These are phyloP conservation scores for Macrotrachela quadricornifera DNA, from an alignment of 1,140 invertebrate genomes.

Conservation along the genomic window DNA sequence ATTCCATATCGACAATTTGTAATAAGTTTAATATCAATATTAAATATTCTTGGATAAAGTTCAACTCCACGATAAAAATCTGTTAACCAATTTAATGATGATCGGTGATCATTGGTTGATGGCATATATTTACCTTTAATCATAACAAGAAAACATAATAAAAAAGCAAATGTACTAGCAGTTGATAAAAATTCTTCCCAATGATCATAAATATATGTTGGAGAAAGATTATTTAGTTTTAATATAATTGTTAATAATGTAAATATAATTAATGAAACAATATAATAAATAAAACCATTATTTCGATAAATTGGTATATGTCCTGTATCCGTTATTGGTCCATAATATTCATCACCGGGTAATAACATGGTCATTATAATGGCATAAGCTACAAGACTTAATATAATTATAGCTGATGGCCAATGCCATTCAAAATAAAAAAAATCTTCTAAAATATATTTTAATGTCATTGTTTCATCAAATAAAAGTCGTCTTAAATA, in stretches of 20 bases:
- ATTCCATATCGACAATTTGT: constrained; percentile 37
- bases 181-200: constrained; percentile 30
- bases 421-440: too few relatives aligned
- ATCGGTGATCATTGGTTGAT: constrained; percentile 18
- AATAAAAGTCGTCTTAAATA: too few relatives aligned
- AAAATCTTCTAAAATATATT: too few relatives aligned
- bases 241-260: constrained; percentile 16
- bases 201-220: constrained; percentile 16
- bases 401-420: too few relatives aligned
- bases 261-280: constrained; percentile 26
- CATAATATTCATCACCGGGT: constrained; percentile 29
- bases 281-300: constrained; percentile 36
- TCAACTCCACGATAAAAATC: constrained; percentile 41
- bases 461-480: too few relatives aligned
- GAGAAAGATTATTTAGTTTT: constrained; percentile 12
- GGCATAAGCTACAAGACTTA: constrained; percentile 10
- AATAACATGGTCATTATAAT: constrained; percentile 23
- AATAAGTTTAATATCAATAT: constrained; percentile 26
- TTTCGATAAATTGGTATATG: constrained; percentile 34
- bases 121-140: constrained; percentile 27
- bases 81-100: constrained; percentile 29
- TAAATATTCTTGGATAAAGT: constrained; percentile 34
- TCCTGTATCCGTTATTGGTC: constrained; percentile 34
- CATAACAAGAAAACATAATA: constrained; percentile 32
- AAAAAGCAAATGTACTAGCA: constrained; percentile 33